A percentile compares a stretch with the other conserved stretches of the same genome.
Conservation (phyloP, 1,140 invertebrate species). For the Sinella curviseta region DNA sequence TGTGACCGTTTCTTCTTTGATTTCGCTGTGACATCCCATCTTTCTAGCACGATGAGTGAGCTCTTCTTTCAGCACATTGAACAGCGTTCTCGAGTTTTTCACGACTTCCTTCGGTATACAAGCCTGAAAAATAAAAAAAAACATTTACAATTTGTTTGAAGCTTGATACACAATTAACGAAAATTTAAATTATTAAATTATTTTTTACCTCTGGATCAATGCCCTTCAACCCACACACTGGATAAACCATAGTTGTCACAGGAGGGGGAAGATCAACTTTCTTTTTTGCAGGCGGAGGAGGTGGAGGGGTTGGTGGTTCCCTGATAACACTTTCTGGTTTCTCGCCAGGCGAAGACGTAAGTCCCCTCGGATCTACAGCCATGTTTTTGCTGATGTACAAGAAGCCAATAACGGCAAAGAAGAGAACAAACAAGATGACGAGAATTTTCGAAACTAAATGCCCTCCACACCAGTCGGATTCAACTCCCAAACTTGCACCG, state of each 20-base stretch:
- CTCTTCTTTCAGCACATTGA: conserved; percentile 38
- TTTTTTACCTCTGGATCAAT: conserved; percentile 23
- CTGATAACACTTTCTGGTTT: background rate
- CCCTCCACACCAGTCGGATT: background rate
- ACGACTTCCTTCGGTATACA: conserved; percentile 31
- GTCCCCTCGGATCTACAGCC: conserved; percentile 1
- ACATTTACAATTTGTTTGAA: background rate
- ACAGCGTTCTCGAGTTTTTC: conserved; percentile 28
- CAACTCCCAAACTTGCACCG: background rate
- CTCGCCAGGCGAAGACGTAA: background rate
- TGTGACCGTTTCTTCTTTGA: conserved; percentile 32
- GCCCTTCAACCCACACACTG: conserved; percentile 33
- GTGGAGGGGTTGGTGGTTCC: background rate
- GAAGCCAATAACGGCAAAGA: conserved; percentile 30
- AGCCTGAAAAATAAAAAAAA: conserved; percentile 14
- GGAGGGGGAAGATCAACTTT: background rate
- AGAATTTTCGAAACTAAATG: background rate
- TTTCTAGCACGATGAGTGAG: conserved; percentile 33
- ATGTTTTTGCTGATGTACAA: conserved; percentile 32
- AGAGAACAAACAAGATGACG: background rate
- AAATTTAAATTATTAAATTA: background rate
- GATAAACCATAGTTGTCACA: conserved; percentile 19
- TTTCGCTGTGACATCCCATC: conserved; percentile 17
- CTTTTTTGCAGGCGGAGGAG: background rate
- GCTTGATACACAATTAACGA: background rate